Evolutionary conservation across 2,797 vertebrate genomes (phyloP).

Genomic region (Gallirallus australis): DNA sequence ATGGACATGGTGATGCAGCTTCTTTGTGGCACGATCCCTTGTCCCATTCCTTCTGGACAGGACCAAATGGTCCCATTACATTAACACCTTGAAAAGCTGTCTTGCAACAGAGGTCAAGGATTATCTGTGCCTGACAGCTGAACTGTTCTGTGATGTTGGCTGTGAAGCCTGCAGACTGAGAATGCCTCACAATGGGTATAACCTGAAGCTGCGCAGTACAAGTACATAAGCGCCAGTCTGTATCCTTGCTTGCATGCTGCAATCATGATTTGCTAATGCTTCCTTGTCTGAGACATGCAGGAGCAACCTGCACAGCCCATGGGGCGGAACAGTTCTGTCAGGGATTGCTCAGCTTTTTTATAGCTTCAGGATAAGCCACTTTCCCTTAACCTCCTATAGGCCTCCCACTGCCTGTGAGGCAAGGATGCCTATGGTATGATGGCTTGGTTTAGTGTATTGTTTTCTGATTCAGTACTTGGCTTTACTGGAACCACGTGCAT

Average conservation of each 20-base stretch:
- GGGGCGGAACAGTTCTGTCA: background rate
- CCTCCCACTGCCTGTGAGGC: background rate
- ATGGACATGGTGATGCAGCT: background rate
- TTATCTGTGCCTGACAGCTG: background rate
- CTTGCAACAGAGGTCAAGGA: background rate
- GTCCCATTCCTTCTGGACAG: background rate
- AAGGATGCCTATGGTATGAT: background rate
- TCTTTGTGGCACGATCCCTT: background rate
- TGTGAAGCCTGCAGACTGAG: background rate
- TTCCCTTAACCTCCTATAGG: background rate
- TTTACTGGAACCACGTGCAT: background rate
- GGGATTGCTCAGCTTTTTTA: background rate
- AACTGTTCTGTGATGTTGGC: background rate
- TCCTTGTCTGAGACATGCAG: background rate
- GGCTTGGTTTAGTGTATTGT: background rate
- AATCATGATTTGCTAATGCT: background rate
- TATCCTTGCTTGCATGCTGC: background rate
- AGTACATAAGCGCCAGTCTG: fast-evolving
- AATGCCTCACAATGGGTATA: background rate
- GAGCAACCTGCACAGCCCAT: background rate
- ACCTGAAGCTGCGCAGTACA: background rate
- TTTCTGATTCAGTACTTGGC: background rate
- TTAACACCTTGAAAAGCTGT: background rate
- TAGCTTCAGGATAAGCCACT: background rate
- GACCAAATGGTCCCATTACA: background rate